These are phyloP conservation scores for Thymelicus sylvestris DNA, from an alignment of 2,888 invertebrate species.

Conservation along the genomic window DNA sequence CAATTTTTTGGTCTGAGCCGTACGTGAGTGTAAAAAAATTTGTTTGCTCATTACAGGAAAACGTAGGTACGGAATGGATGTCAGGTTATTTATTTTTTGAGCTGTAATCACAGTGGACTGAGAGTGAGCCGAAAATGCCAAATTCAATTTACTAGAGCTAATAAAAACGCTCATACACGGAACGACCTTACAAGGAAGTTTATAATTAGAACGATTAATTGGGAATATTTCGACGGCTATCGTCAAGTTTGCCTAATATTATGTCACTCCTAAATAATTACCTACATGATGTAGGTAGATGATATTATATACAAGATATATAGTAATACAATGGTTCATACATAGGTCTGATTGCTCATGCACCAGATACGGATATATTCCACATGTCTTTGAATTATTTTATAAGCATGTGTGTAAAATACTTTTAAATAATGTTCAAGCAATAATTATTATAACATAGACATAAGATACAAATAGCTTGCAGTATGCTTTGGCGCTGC, in stretches of 20 bases:
- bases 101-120: slow-evolving; percentile 48
- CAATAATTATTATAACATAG: no score
- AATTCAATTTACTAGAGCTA: slow-evolving; percentile 14
- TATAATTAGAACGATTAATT: neutral
- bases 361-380: no score
- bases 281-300: no score
- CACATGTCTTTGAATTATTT: no score
- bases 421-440: no score
- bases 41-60: slow-evolving; percentile 35
- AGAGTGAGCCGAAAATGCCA: slow-evolving; percentile 2
- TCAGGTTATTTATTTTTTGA: slow-evolving; percentile 75
- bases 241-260: neutral
- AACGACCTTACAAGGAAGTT: neutral
- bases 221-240: neutral
- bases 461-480: no score
- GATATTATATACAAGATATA: no score
- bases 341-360: no score
- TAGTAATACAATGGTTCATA: no score
- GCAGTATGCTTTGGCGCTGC: no score
- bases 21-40: slow-evolving; percentile 25
- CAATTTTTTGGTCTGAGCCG: slow-evolving; percentile 30
- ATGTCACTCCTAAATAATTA: no score
- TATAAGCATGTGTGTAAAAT: no score
- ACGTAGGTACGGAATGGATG: slow-evolving; percentile 20
- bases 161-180: neutral